Evolutionary conservation across 2,797 vertebrate species (phyloP).

Genomic region (Echiichthys vipera): DNA sequence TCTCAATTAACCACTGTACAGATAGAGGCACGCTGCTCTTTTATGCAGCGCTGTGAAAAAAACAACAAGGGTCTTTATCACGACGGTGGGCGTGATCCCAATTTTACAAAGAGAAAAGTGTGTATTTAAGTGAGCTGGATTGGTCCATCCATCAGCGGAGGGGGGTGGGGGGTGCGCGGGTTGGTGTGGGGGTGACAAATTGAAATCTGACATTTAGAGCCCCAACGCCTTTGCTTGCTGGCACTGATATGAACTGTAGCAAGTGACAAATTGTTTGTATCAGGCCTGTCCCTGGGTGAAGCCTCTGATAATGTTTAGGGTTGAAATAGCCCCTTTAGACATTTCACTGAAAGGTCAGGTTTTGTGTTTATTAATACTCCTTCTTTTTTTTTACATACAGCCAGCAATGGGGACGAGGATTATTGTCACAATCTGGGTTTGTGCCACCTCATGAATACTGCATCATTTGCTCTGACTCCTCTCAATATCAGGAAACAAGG

Average conservation of each 20-base stretch:
- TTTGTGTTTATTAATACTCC: slow-evolving; percentile 70
- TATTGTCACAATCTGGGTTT: slow-evolving; percentile 55
- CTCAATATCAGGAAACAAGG: slow-evolving; percentile 21
- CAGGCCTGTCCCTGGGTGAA: slow-evolving; percentile 64
- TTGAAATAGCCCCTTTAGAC: slow-evolving; percentile 77
- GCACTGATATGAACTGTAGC: slow-evolving; percentile 76
- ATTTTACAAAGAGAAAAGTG: slow-evolving; percentile 64
- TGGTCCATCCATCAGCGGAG: slow-evolving; percentile 78
- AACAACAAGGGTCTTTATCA: slow-evolving; percentile 59
- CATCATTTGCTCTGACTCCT: slow-evolving; percentile 41
- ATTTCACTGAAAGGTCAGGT: slow-evolving; percentile 79
- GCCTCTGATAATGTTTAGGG: slow-evolving; percentile 77
- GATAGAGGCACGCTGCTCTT: slow-evolving; percentile 44
- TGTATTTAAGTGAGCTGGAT: slow-evolving; percentile 70
- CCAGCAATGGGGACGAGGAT: slow-evolving; percentile 41
- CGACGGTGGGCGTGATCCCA: slow-evolving; percentile 30
- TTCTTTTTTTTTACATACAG: slow-evolving; percentile 57
- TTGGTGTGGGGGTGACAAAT: slow-evolving; percentile 74
- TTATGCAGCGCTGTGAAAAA: slow-evolving; percentile 32
- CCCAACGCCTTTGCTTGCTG: slow-evolving; percentile 64
- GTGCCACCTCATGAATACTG: slow-evolving; percentile 35
- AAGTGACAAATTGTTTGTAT: slow-evolving; percentile 81
- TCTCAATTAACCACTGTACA: slow-evolving; percentile 67
- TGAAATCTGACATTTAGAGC: slow-evolving; percentile 85
- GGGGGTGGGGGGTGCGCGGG: too few species aligned